Base-by-base conservation (phyloP, 2,888 invertebrate species). In the Pilophorus perplexus region DNA sequence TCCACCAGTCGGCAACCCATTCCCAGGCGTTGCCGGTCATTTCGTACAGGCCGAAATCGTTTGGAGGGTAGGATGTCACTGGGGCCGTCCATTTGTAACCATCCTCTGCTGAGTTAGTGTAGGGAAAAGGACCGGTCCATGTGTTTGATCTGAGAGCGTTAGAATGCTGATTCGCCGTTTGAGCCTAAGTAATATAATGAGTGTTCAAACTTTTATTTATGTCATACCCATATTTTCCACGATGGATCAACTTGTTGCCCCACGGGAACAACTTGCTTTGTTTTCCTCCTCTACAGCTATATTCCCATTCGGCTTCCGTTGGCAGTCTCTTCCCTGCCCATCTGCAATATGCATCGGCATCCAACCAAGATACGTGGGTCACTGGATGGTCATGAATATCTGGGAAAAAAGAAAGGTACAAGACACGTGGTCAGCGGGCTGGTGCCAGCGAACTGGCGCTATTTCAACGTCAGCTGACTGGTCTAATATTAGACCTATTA, bases 11-110 rank as follows among this genome's bases (percentile, higher is more conserved):
- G 55, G 83, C 81, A 1, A 93, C 93, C 97, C 97, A 97, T 77
- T 97, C 97, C 97, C 97, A 97, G 12, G 94, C 96, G 81, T 97
- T 97, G 23, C 97, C 97, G 57, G 91, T 88, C 79, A 97, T 93
- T 75, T 96, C 94, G 74, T 89, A 82, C 8, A 96, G 77, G 12
- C 90, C 91, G 78, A 85, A 93, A 69, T 83, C 84, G 77, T 94
- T 96, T 67, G 85, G 83, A 14, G 85, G 84, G 77, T 87, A 96
- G 69, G 81, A 77, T 66, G 85, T 79, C 0, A 94, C 90, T 0
- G 97, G 94, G 72, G 87, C 85, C 2, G 95, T 93, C 5, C 86
- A 85, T 44, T 81, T 72, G 74, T 81, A 95, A 3, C 96, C 96
- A 82, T 97, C 97, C 73, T 91, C 90, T 5, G 76, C 83, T 0